These are phyloP conservation scores for Alligator sinensis DNA, from an alignment of 2,113 vertebrate genomes.

Conservation along the genomic window DNA sequence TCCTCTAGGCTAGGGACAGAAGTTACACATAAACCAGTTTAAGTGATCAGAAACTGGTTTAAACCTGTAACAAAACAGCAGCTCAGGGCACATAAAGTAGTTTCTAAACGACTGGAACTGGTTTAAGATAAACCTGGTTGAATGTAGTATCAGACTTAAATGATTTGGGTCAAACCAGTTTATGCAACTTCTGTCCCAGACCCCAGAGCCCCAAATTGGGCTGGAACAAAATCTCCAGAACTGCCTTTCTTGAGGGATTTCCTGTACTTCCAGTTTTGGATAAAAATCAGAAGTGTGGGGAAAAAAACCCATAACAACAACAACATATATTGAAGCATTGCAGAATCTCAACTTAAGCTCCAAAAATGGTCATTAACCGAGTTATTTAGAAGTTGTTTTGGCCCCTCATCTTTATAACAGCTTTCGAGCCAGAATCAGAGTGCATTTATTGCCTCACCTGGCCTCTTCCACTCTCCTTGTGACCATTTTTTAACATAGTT, in stretches of 20 bases:
- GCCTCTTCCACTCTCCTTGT: neutral
- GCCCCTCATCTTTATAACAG: neutral
- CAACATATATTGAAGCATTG: neutral
- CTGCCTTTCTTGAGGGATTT: conserved; percentile 47
- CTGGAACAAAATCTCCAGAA: conserved; percentile 52
- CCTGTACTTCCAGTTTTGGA: conserved; percentile 22
- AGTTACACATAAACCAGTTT: too few species aligned
- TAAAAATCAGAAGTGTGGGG: neutral
- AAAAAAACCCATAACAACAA: too few species aligned
- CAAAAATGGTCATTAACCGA: neutral
- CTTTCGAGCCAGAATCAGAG: neutral
- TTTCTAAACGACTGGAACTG: too few species aligned
- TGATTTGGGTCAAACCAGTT: too few species aligned
- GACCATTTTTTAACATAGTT: neutral
- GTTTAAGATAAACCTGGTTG: too few species aligned
- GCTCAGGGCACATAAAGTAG: too few species aligned
- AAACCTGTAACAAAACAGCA: too few species aligned
- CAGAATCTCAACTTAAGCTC: neutral
- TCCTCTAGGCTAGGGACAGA: neutral
- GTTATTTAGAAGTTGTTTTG: neutral
- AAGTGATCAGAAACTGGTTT: too few species aligned
- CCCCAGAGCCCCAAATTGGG: conserved; percentile 20
- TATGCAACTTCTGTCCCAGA: too few species aligned
- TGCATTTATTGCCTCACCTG: neutral
- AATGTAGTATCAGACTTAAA: too few species aligned